Conservation (phyloP, 2,113 vertebrate species). For the Sterna hirundo region DNA sequence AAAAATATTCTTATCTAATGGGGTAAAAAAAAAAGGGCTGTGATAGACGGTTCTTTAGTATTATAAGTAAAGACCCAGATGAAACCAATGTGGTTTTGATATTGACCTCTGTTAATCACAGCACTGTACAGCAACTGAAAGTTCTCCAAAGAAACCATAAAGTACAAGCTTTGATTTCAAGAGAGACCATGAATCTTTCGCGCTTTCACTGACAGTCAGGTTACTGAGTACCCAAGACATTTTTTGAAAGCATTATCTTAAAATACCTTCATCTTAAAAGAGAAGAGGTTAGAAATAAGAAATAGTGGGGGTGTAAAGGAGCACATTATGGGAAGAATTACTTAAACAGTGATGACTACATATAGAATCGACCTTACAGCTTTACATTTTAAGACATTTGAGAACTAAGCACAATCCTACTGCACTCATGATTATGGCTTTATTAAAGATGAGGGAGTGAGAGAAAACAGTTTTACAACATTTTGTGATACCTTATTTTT, state of each 20-base stretch:
- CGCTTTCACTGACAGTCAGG: not conserved
- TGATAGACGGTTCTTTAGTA: not conserved
- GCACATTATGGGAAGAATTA: not conserved
- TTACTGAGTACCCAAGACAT: not conserved
- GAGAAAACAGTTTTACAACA: not conserved
- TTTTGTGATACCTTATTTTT: not conserved
- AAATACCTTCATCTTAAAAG: not conserved
- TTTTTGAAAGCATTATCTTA: not conserved
- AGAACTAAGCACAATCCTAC: not conserved
- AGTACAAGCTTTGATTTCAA: not conserved
- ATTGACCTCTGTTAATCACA: not conserved
- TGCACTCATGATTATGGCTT: not conserved
- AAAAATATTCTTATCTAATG: not conserved
- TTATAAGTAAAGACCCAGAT: not conserved
- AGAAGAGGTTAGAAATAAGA: not conserved
- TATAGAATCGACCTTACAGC: not conserved
- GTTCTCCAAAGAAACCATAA: not conserved
- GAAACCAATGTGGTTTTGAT: not conserved
- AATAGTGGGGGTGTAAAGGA: not conserved
- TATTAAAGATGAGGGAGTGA: conserved; percentile 12
- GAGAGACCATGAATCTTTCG: not conserved
- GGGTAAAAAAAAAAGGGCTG: not conserved
- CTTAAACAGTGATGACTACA: not conserved
- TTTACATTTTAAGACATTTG: not conserved
- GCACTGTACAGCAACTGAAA: not conserved